Evolutionary conservation across 2,888 invertebrate genomes (phyloP), one percentile per base, ranked within the genome.

Genomic region (Eupithecia subfuscata): DNA sequence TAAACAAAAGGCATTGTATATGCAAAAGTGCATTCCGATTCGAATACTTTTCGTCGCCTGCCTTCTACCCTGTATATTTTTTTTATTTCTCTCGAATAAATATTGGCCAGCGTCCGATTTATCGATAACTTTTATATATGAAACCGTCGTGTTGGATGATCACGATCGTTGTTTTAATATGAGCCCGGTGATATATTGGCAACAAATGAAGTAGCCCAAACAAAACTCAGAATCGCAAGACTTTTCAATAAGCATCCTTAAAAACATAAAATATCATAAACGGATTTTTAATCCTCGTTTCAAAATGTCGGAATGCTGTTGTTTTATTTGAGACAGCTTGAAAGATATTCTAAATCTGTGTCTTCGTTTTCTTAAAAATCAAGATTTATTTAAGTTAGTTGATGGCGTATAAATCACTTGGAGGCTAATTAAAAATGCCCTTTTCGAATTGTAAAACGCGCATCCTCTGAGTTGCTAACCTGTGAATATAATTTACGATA

Each of bases 1-100:
- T 93, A 94, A 95, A 94, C 94, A 95, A 93, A 93, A 93, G 85
- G 92, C 90, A 93, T 94, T 93, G 94, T 94, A 91, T 89, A 95
- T 93, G 93, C 94, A 92, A 93, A 93, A 93, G 92, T 89, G 92
- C 93, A 94, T 94, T 93, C 94, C 91, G 80, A 85, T 79, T 86
- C 87, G 92, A 90, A 94, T 92, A 92, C 91, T 93, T 93, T 93
- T 94, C 93, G 92, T 92, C 95, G 95, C 94, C 95, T 93, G 89
- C 88, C 86, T 86, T 86, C 84, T 82, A 86, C 82, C 81, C 80
- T 77, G 82, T 82, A 83, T 89, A 87, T 88, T 88, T 68, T 88
- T 88, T 90, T 90, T 89, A 88, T 87, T 89, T 86, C 84, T 87
- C 85, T 86, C 83, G 86, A 88, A 85, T 85, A 85, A 87, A 88